Base-by-base conservation (phyloP, 2,888 invertebrate genomes). In the Oscheius sp. region DNA sequence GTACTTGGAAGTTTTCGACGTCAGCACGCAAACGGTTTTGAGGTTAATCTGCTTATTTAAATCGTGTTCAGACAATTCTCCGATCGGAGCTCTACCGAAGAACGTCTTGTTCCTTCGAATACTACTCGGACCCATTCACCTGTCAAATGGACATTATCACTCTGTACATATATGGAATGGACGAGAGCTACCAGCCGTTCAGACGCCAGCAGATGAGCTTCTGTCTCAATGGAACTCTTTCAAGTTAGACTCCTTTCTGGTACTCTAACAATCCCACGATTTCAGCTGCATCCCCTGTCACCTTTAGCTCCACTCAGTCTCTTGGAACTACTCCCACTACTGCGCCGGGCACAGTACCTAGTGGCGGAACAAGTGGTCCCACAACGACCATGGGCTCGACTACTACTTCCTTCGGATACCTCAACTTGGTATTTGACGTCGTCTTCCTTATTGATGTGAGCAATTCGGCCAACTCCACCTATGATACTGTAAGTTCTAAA, bases 121-220 rank as follows among this genome's bases (percentile, higher is more conserved):
- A 79, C 76, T 82, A 79, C 62, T 84, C 85, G 1, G 84, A 85
- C 63, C 76, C 79, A 58, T 81, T 86, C 74, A 79, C 70, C 42
- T 86, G 85, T 70, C 76, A 79, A n/a, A 65, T 76, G 33, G 82
- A 82, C 47, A 74, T 79, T 72, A 42, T 82, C 50, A 78, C 50
- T n/a, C 62, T 82, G 0, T 80, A 73, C 60, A 73, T 85, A 11
- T 78, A 81, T 76, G 85, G 85, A 71, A 74, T 79, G 48, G 83
- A 83, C 58, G 78, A 79, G 58, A 66, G 51, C 29, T 80, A 81
- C 32, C 78, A 80, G 70, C 74, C 75, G 50, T 85, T 84, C 78
- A 73, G 79, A 48, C 76, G 85, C 47, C 78, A 81, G 63, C 75
- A 79, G 65, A 50, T 79, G 53, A 75, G 77, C 11, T 73, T 77